Conservation (phyloP, 2,113 vertebrate species). For the Cryptomyrus ogoouensis region DNA sequence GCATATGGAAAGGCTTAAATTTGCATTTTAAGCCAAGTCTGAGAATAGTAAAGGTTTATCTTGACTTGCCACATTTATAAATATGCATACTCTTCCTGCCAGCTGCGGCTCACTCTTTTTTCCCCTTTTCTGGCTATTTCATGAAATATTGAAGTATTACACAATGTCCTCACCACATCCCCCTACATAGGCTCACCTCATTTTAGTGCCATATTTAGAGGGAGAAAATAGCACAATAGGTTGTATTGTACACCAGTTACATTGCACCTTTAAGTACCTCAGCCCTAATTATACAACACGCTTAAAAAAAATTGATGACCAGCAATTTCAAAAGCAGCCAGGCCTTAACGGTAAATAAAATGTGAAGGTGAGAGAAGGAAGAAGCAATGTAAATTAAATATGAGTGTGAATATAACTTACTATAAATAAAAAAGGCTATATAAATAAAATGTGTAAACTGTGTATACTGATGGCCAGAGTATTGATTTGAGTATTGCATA, state of each 20-base stretch:
- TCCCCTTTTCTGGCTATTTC: conserved; percentile 2
- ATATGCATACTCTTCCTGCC: neutral
- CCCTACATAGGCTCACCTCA: neutral
- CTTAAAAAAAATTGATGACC: neutral
- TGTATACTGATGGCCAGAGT: neutral
- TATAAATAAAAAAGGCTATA: neutral
- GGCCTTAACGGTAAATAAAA: neutral
- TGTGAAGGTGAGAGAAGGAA: neutral
- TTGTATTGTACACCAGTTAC: neutral
- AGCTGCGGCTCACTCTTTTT: conserved; percentile 25
- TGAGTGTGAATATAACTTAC: neutral
- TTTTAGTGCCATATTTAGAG: neutral
- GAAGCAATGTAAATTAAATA: neutral
- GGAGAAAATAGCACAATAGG: neutral
- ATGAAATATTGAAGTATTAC: conserved; percentile 19
- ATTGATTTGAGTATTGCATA: neutral
- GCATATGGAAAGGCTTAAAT: neutral
- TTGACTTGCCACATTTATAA: neutral
- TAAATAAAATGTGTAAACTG: neutral
- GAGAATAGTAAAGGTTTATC: neutral
- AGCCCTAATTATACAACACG: neutral
- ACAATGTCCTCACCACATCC: neutral
- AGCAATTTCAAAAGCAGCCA: neutral
- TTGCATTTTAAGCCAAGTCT: neutral
- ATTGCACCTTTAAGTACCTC: neutral